Conservation (phyloP, 2,888 invertebrate genomes). For the Erpobdella octoculata region DNA sequence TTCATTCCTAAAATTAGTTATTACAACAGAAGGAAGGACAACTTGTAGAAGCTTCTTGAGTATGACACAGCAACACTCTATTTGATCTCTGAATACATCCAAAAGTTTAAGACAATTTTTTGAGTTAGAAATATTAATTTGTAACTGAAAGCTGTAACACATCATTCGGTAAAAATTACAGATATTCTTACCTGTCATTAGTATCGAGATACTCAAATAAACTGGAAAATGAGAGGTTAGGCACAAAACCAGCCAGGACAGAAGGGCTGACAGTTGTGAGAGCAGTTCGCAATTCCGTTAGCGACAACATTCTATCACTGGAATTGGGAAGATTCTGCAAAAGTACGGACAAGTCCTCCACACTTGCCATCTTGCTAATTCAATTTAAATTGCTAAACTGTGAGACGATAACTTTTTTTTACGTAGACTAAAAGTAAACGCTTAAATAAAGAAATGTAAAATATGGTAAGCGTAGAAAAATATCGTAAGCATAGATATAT, state of each 20-base stretch:
- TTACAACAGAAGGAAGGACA: constrained; percentile 59
- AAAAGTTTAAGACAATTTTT: not conserved
- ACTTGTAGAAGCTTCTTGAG: constrained; percentile 62
- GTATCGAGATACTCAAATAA: constrained; percentile 12
- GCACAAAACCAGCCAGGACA: constrained; percentile 1
- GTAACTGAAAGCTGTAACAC: not conserved
- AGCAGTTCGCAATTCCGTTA: constrained; percentile 10
- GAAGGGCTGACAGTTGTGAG: constrained; percentile 13
- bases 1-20: constrained; percentile 56
- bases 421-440: too few species aligned
- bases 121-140: not conserved
- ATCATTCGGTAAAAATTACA: not conserved
- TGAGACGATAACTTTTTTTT: too few species aligned
- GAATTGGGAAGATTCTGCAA: constrained; percentile 21
- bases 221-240: constrained; percentile 2
- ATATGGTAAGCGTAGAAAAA: too few species aligned
- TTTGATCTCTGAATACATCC: constrained; percentile 56
- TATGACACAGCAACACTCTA: constrained; percentile 62
- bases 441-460: too few species aligned
- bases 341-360: constrained; percentile 15
- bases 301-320: not conserved
- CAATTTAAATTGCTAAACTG: too few species aligned
- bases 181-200: not conserved
- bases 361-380: constrained; percentile 21
- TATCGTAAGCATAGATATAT: too few species aligned